Evolutionary conservation across 2,113 vertebrate genomes (phyloP).

Genomic region (Halichoeres trimaculatus): DNA sequence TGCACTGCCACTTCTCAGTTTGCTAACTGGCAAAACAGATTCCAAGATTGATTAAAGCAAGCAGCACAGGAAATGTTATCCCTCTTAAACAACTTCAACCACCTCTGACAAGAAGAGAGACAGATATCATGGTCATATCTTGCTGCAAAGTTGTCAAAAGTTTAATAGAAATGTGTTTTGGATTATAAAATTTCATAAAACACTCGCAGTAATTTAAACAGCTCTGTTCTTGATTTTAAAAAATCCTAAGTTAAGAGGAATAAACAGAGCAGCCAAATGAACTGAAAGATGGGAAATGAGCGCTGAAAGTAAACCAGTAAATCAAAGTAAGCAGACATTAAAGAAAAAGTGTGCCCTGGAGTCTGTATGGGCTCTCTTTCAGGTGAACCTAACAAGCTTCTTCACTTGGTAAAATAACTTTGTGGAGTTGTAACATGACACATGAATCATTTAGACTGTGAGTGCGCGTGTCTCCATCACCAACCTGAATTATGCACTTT

Average conservation of each 20-base stretch:
- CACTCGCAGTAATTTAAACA: too few species aligned
- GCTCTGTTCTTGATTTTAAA: conserved; percentile 4
- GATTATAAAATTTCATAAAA: conserved; percentile 22
- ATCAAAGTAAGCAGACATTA: not conserved
- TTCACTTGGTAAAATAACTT: conserved; percentile 56
- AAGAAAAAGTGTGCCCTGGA: not conserved
- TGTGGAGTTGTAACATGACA: conserved; percentile 74
- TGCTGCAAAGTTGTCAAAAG: conserved; percentile 17
- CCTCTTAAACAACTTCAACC: conserved; percentile 13
- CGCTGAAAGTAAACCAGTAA: not conserved
- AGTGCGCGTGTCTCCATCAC: conserved; percentile 59
- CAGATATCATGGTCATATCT: conserved; percentile 28
- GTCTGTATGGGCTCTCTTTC: conserved; percentile 20
- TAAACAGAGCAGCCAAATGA: not conserved
- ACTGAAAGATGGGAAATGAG: not conserved
- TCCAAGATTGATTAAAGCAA: not conserved
- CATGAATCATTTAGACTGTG: conserved; percentile 79
- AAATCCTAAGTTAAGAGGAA: not conserved
- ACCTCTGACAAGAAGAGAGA: conserved; percentile 14
- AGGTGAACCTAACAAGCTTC: conserved; percentile 50
- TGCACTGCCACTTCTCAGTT: too few species aligned
- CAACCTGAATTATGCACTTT: conserved; percentile 83
- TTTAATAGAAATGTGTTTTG: conserved; percentile 15
- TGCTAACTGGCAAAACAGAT: too few species aligned
- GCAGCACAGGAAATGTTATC: conserved; percentile 13